phyloP scores from a whole-genome alignment of 2,797 vertebrate genomes.

The Falco biarmicus region DNA sequence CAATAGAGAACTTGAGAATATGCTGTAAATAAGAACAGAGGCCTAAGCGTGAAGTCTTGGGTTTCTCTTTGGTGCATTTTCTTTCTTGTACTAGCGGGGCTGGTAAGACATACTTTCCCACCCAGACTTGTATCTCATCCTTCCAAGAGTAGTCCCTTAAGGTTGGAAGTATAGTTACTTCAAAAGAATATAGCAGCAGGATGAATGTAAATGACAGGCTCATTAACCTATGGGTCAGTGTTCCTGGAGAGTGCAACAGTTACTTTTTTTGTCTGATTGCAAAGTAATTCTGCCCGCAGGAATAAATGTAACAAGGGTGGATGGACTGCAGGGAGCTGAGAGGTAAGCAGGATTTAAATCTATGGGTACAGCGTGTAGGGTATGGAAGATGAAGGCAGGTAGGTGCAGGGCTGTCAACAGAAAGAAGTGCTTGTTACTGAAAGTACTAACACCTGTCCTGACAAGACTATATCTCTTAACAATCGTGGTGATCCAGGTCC shows the following conservation, averaged over 20 bases:
- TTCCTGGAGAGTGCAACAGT: not conserved
- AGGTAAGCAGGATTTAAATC: rapidly evolving
- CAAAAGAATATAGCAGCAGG: not conserved
- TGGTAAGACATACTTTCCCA: not conserved
- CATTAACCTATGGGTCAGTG: not conserved
- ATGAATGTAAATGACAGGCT: not conserved
- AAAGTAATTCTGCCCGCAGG: rapidly evolving
- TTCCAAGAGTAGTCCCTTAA: not conserved
- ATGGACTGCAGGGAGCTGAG: not conserved
- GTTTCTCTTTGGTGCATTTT: not conserved
- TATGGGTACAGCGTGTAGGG: too few relatives aligned
- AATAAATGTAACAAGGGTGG: not conserved
- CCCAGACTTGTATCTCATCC: rapidly evolving
- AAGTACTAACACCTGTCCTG: not conserved
- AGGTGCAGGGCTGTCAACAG: not conserved
- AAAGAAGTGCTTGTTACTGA: not conserved
- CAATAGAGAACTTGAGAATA: not conserved
- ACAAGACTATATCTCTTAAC: not conserved
- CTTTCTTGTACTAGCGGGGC: not conserved
- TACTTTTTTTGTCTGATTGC: not conserved
- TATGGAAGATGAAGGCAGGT: not conserved
- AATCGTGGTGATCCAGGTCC: not conserved
- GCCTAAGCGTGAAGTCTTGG: not conserved
- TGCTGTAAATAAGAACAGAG: not conserved
- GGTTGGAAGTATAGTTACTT: not conserved